Percentiles rank a stretch among this genome's conserved stretches.
phyloP scores from a whole-genome alignment of 2,797 vertebrate species.

The Pipistrellus kuhlii region DNA sequence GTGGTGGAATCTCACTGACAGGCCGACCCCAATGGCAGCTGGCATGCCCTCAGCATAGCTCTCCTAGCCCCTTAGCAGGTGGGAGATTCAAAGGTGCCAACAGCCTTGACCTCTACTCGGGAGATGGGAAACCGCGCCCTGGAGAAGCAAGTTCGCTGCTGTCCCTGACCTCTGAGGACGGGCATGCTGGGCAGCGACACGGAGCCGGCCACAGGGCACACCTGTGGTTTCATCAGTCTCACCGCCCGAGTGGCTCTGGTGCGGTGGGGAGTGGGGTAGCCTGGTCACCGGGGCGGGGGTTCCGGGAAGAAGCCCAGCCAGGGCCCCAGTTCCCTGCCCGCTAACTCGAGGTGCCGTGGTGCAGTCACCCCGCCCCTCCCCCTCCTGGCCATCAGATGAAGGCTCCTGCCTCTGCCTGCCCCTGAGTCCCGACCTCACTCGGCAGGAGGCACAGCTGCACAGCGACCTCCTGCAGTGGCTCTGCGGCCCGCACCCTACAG shows the following conservation, averaged over 20 bases:
- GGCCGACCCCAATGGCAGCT: neutral
- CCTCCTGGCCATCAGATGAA: neutral
- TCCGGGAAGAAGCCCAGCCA: neutral
- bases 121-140: neutral
- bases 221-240: neutral
- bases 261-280: neutral
- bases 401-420: neutral
- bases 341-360: fast-evolving
- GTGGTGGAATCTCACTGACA: neutral
- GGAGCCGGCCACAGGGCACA: neutral
- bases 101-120: neutral
- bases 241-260: neutral
- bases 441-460: neutral
- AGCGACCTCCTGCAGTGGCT: neutral
- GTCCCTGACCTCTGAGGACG: fast-evolving
- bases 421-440: neutral
- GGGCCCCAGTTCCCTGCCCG: too few relatives aligned
- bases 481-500: neutral
- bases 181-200: neutral
- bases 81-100: neutral
- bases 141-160: neutral
- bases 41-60: neutral
- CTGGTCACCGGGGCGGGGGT: too few relatives aligned
- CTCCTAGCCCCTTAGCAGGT: neutral
- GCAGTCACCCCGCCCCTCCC: too few relatives aligned